Conservation (phyloP, 1,140 invertebrate genomes). For the Trachymyrmex cornetzi region DNA sequence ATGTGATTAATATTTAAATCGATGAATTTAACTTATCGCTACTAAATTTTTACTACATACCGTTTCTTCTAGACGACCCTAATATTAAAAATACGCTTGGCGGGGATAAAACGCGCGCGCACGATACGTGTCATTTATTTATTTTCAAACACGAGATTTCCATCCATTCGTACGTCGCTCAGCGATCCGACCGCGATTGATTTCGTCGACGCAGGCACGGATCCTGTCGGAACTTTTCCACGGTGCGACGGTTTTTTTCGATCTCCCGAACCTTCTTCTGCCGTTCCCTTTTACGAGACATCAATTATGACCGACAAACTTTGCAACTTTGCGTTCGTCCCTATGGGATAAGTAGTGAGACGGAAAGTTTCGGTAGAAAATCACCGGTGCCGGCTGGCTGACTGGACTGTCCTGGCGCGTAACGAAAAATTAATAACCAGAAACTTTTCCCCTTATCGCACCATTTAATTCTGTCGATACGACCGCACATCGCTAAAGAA, state of each 20-base stretch:
- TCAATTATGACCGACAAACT: constrained; percentile 64
- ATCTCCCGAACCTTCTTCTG: background rate
- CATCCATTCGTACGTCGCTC: constrained; percentile 37
- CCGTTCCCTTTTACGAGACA: constrained; percentile 26
- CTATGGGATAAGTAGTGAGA: constrained; percentile 36
- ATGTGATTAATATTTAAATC: background rate
- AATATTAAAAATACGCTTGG: constrained; percentile 29
- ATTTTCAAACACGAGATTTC: constrained; percentile 57
- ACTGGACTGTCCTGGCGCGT: constrained; percentile 39
- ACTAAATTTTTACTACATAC: background rate
- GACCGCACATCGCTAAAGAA: background rate
- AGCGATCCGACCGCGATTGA: constrained; percentile 47
- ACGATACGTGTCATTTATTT: constrained; percentile 62
- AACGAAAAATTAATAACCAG: constrained; percentile 72
- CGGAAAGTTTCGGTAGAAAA: constrained; percentile 61
- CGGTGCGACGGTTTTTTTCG: constrained; percentile 18
- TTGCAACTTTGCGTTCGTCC: constrained; percentile 58
- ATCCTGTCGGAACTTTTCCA: constrained; percentile 56
- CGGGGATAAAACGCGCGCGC: background rate
- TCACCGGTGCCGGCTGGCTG: constrained; percentile 43
- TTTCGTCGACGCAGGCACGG: constrained; percentile 28
- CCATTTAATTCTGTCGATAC: constrained; percentile 49
- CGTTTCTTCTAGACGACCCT: background rate
- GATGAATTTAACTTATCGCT: background rate
- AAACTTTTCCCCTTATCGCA: constrained; percentile 65